phyloP scores from a whole-genome alignment of 2,113 vertebrate genomes.

The Sclerurus mexicanus region DNA sequence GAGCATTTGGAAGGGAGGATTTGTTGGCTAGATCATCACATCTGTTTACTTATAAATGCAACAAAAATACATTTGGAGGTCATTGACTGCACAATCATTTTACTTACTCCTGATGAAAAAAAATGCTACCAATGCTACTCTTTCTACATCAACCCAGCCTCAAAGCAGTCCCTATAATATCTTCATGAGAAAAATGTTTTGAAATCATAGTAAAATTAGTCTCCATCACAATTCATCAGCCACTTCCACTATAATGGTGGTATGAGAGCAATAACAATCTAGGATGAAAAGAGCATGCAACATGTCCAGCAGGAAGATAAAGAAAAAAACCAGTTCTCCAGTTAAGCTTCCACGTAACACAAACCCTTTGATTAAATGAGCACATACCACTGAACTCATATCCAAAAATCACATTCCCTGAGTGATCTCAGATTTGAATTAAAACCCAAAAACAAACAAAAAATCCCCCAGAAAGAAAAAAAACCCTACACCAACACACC shows the following conservation, averaged over 20 bases:
- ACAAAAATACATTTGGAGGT: slow-evolving; percentile 59
- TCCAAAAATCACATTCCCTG: not conserved
- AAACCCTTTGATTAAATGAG: not conserved
- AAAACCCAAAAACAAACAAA: not conserved
- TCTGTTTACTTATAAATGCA: slow-evolving; percentile 60
- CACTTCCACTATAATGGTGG: not conserved
- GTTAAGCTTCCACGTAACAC: not conserved
- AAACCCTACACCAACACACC: not conserved
- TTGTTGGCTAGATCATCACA: slow-evolving; percentile 58
- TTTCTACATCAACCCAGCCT: not conserved
- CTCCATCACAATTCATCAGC: not conserved
- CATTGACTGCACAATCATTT: slow-evolving; percentile 25
- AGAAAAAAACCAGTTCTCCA: not conserved
- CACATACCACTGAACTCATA: not conserved
- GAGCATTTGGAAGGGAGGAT: slow-evolving; percentile 63
- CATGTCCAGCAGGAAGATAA: not conserved
- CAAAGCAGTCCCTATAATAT: not conserved
- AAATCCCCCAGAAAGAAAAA: too few relatives aligned
- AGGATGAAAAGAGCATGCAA: not conserved
- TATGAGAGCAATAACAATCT: not conserved
- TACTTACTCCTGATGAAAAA: not conserved
- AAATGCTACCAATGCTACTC: not conserved
- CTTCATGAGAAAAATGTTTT: not conserved
- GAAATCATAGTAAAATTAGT: not conserved
- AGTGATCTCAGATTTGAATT: not conserved